Base-by-base conservation (phyloP, 2,888 invertebrate genomes). In the Spialia ferax region DNA sequence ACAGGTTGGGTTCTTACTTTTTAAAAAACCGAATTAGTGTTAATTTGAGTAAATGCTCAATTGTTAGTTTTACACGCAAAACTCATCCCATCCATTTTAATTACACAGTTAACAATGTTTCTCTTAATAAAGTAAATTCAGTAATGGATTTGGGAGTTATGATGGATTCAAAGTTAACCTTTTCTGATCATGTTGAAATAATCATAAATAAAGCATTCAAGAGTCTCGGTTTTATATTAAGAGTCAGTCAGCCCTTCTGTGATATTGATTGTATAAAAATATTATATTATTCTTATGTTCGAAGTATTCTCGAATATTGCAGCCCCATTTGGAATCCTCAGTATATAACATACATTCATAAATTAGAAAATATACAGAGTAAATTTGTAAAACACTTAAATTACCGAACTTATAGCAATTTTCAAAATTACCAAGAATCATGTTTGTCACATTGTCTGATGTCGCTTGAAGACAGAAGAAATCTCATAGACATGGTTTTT, bases 211-310 rank as follows among this genome's bases (percentile, higher is more conserved):
- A 63, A 52, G 50, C 62, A 13, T 63, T 42, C 11, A 63, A 63
- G 42, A 56, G 8, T 11, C 63, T 68, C 6, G 62, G 68, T 1
- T 68, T 68, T 38, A 26, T 62, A 7, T 8, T 68, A 13, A 45
- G 68, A 15, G 42, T 63, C 1, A 32, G 56, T 26, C 55, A 18
- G 8, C 62, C 62, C 13, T 61, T 67, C 29, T 45, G 61, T 4
- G 67, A 67, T 29, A 0, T 29, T 7, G 38, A 20, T 15, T 66
- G 66, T n/a, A 13, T 67, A 42, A 60, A 54, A 48, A 15, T 61
- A 13, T 15, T 68, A 10, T 68, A 62, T 10, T 54, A 42, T 48
- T 20, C 62, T 0, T 63, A 38, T 10, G 55, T 62, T 4, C n/a
- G 62, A 45, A 68, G 38, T 13, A 20, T 62, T 7, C 15, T 61